A percentile compares a stretch with the other conserved stretches of the same genome.
Conservation (phyloP, 2,888 invertebrate genomes). For the Drosophila tripunctata region DNA sequence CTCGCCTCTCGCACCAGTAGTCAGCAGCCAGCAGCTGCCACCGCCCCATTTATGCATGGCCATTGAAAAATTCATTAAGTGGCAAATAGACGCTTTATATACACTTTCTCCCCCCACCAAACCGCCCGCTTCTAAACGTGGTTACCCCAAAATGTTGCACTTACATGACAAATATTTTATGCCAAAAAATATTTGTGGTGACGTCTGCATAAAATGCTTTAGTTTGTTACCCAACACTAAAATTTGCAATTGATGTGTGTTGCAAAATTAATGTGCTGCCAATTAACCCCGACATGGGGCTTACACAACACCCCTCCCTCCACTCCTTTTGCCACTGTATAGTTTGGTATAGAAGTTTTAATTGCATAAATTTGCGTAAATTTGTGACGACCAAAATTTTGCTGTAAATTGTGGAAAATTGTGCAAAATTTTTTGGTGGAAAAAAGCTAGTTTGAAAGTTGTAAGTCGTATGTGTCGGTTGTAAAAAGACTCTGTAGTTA, state of each 20-base stretch:
- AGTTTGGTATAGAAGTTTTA: constrained; percentile 52
- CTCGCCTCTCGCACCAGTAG: no score
- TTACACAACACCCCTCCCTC: constrained; percentile 10
- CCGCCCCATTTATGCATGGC: constrained; percentile 21
- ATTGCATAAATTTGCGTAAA: constrained; percentile 66
- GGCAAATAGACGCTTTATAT: constrained; percentile 73
- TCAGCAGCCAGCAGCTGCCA: neutral
- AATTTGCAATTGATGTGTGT: constrained; percentile 27
- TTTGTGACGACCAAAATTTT: constrained; percentile 29
- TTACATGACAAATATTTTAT: constrained; percentile 34
- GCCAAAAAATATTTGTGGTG: constrained; percentile 38
- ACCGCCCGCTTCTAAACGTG: neutral
- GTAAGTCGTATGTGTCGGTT: no score
- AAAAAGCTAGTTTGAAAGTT: no score
- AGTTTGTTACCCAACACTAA: constrained; percentile 13
- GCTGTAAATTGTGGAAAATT: constrained; percentile 28
- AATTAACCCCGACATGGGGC: constrained; percentile 50
- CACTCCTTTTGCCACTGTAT: no score
- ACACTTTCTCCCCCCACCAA: neutral
- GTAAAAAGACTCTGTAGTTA: no score
- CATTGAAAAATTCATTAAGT: constrained; percentile 68
- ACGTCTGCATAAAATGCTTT: constrained; percentile 17
- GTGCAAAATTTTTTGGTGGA: constrained; percentile 20
- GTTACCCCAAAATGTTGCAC: constrained; percentile 20
- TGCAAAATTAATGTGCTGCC: constrained; percentile 39